Evolutionary conservation across 2,888 invertebrate species (phyloP).

Genomic region (Rosalia funebris): DNA sequence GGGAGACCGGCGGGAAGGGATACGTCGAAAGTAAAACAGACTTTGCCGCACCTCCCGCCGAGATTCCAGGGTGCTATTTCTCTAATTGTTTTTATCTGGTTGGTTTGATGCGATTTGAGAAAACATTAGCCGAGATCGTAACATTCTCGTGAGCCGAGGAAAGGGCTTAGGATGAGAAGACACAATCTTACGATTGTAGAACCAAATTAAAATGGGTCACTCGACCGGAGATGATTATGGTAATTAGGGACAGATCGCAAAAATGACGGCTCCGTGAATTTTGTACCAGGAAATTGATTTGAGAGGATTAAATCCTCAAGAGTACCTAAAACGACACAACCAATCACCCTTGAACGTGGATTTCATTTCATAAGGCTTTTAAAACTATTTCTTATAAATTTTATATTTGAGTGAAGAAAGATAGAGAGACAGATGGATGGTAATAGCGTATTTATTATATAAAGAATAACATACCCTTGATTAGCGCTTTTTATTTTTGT

Average conservation of each 20-base stretch:
- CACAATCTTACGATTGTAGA: conserved; percentile 4
- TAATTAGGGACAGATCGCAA: conserved; percentile 1
- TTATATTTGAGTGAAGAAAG: too few relatives aligned
- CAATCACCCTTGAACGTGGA: too few relatives aligned
- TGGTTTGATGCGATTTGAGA: conserved; percentile 26
- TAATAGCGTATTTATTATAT: too few relatives aligned
- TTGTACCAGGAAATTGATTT: too few relatives aligned
- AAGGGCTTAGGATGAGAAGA: conserved; percentile 12
- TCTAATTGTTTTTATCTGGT: conserved; percentile 34
- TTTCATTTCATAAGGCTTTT: too few relatives aligned
- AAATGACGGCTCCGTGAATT: not conserved
- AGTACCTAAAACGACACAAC: too few relatives aligned
- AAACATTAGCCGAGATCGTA: conserved; percentile 20
- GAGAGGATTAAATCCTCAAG: too few relatives aligned
- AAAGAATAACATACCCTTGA: too few relatives aligned
- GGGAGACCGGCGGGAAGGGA: conserved; percentile 14
- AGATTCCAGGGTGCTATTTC: conserved; percentile 21
- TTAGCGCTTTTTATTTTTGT: too few relatives aligned
- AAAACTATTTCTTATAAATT: too few relatives aligned
- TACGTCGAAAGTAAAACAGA: conserved; percentile 18
- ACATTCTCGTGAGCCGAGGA: not conserved
- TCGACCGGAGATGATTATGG: conserved; percentile 12
- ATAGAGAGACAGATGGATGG: too few relatives aligned
- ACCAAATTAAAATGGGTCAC: conserved; percentile 21
- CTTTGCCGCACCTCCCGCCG: conserved; percentile 13